Evolutionary conservation across 1,140 invertebrate species (phyloP).

Genomic region (Lerema accius): DNA sequence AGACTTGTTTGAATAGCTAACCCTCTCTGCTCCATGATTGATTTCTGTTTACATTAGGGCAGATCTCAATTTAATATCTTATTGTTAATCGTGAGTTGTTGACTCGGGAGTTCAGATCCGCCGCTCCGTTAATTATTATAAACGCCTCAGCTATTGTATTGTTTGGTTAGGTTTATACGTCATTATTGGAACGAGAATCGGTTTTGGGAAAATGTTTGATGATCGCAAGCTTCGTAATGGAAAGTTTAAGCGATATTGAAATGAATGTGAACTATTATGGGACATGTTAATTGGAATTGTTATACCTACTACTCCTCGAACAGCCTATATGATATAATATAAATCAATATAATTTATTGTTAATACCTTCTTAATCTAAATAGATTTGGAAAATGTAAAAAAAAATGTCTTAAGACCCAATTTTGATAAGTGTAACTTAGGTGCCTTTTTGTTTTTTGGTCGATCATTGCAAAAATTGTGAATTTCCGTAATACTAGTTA

Average conservation of each 20-base stretch:
- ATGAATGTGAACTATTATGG: neutral
- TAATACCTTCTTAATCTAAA: no score
- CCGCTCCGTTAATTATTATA: conserved; percentile 68
- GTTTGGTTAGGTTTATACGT: conserved; percentile 50
- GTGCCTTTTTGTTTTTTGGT: no score
- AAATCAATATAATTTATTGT: no score
- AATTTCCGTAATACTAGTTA: no score
- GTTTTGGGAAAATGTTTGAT: conserved; percentile 5
- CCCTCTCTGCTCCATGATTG: conserved; percentile 76
- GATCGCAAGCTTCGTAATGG: neutral
- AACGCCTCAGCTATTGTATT: conserved; percentile 62
- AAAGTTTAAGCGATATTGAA: neutral
- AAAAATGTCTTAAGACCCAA: no score
- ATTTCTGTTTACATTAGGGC: conserved; percentile 76
- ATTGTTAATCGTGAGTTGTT: conserved; percentile 73
- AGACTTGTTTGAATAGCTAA: conserved; percentile 72
- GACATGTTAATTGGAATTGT: no score
- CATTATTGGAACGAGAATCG: conserved; percentile 17
- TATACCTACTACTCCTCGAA: no score
- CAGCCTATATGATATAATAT: no score
- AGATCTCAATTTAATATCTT: conserved; percentile 79
- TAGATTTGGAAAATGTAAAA: no score
- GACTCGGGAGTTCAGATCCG: conserved; percentile 44
- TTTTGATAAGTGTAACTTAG: no score
- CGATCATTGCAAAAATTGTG: no score